Base-by-base conservation (phyloP, 2,113 vertebrate genomes). In the Poicephalus gulielmi region DNA sequence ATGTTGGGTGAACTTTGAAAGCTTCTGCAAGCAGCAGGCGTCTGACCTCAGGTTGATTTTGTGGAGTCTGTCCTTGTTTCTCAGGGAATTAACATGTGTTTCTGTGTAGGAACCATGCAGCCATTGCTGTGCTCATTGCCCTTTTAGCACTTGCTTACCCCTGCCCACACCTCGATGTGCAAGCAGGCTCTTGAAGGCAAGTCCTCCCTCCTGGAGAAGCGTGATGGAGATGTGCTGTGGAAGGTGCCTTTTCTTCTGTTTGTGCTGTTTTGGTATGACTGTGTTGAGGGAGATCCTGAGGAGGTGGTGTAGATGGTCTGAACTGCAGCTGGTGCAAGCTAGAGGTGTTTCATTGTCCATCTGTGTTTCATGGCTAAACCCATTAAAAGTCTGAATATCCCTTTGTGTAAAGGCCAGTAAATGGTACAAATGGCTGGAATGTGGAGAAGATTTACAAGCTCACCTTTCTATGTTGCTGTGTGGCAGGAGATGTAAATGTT, bases 381-480 rank as follows among this genome's bases (percentile, higher is more conserved):
- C 0, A 0, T 24, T n/a, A 6, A 28, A 9, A 8, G 6, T 41
- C 10, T 11, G 52, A 46, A 8, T 39, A 31, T 83, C 71, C 33
- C 60, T 78, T 60, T 9, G 1, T 6, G 0, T 15, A 60, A 57
- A 37, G 60, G 75, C 28, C 59, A 39, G 64, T 6, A 39, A 64
- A 55, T 11, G 43, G 31, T 67, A 55, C 8, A 27, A 31, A 35
- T 28, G 50, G 60, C 35, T 86, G 80, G 53, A 67, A 60, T 33
- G 17, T 39, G 53, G 12, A 62, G 35, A 43, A 17, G 49, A 59
- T 46, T 55, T 35, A 75, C 55, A 11, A 57, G 33, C 13, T 83
- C 2, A 0, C 41, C 60, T 46, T 43, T 18, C 20, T 11, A 1
- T 55, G 70, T 78, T 88, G 50, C 39, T 43, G 22, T 23, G 62